Evolutionary conservation across 2,888 invertebrate genomes (phyloP).

Genomic region (Ptychoptera contaminata): DNA sequence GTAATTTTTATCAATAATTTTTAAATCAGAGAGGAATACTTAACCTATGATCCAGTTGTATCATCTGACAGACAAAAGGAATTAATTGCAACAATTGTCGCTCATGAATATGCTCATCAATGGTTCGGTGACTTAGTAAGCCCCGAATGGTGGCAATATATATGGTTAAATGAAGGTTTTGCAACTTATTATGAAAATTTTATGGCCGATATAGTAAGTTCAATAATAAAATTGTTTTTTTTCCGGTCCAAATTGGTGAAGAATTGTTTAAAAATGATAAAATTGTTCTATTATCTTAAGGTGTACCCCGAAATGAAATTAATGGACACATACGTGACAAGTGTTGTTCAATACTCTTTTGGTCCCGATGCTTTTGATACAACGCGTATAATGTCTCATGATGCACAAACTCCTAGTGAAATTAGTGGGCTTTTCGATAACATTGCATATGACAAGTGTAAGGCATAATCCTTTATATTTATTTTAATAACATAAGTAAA

Average conservation of each 20-base stretch:
- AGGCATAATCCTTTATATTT: slow-evolving; percentile 28
- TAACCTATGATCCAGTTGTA: neutral
- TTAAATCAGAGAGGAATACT: neutral
- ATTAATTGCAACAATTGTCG: slow-evolving; percentile 11
- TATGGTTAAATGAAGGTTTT: slow-evolving; percentile 53
- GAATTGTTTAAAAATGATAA: too few relatives aligned
- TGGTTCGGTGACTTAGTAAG: slow-evolving; percentile 31
- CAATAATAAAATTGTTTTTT: too few relatives aligned
- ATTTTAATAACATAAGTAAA: slow-evolving; percentile 20
- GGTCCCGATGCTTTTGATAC: slow-evolving; percentile 53
- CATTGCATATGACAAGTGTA: slow-evolving; percentile 81
- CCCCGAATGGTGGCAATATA: slow-evolving; percentile 32
- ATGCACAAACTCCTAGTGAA: slow-evolving; percentile 68
- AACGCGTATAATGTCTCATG: slow-evolving; percentile 66
- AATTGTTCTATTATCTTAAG: slow-evolving; percentile 1
- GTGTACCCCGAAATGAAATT: slow-evolving; percentile 45
- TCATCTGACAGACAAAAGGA: neutral
- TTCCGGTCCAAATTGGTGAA: too few relatives aligned
- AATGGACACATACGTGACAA: slow-evolving; percentile 59
- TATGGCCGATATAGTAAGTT: slow-evolving; percentile 35
- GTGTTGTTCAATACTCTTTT: slow-evolving; percentile 57
- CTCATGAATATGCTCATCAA: slow-evolving; percentile 35
- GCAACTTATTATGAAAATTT: slow-evolving; percentile 51
- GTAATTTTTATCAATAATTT: too few relatives aligned
- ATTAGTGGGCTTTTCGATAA: slow-evolving; percentile 69